Percentiles rank a stretch among this genome's conserved stretches.
phyloP scores from a whole-genome alignment of 2,888 invertebrate genomes.

The Nowickia ferox region DNA sequence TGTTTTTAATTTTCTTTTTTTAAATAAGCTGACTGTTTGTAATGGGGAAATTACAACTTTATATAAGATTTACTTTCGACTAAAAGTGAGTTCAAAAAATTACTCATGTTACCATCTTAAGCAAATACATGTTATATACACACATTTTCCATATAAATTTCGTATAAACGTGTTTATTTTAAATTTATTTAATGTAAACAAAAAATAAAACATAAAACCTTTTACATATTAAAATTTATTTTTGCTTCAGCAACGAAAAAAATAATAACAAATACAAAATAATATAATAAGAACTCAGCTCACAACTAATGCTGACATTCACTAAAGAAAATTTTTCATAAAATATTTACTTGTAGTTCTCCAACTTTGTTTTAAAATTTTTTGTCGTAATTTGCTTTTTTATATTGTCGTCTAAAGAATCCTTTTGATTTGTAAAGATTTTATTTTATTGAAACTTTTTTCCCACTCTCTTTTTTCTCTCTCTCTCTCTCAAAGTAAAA shows the following conservation, averaged over 20 bases:
- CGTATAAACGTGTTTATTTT: too few species aligned
- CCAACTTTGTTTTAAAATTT: background rate
- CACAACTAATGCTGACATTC: slow-evolving; percentile 10
- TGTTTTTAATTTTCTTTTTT: too few species aligned
- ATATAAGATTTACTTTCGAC: too few species aligned
- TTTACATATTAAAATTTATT: too few species aligned
- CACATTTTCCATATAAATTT: too few species aligned
- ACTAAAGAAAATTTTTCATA: background rate
- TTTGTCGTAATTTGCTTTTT: background rate
- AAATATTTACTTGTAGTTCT: slow-evolving; percentile 16
- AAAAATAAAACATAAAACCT: too few species aligned
- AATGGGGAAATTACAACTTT: too few species aligned
- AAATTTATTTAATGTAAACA: too few species aligned
- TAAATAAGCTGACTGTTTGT: too few species aligned
- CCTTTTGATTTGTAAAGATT: background rate
- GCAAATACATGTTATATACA: too few species aligned
- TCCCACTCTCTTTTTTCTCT: background rate
- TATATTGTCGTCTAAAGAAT: background rate
- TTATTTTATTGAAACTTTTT: background rate
- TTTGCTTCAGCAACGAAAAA: background rate
- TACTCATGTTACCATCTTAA: too few species aligned
- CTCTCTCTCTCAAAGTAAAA: background rate
- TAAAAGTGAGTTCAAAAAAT: too few species aligned
- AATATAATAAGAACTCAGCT: background rate
- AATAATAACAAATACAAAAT: background rate